A percentile compares a stretch with the other conserved stretches of the same genome.
These are phyloP conservation scores for Catharus ustulatus DNA, from an alignment of 2,797 vertebrate genomes.

Conservation along the genomic window DNA sequence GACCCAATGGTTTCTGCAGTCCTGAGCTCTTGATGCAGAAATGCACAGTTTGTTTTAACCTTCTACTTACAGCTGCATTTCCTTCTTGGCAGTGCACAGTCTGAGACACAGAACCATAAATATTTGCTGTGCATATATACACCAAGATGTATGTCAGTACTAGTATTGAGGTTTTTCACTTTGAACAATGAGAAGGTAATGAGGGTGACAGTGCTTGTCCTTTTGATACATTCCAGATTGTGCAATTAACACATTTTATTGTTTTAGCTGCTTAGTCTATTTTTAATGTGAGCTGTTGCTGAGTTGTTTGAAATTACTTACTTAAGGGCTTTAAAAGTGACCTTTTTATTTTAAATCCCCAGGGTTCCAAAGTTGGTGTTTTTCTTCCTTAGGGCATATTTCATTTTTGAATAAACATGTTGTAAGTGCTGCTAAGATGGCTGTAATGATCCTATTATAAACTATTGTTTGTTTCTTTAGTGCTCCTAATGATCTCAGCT, in stretches of 20 bases:
- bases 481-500: constrained; percentile 15
- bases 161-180: background rate
- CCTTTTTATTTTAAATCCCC: constrained; percentile 41
- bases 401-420: constrained; percentile 52
- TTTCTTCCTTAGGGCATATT: constrained; percentile 37
- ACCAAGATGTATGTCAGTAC: background rate
- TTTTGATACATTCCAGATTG: background rate
- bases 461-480: constrained; percentile 28
- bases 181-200: background rate
- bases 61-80: background rate
- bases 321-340: constrained; percentile 29
- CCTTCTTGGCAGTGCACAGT: background rate
- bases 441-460: constrained; percentile 49
- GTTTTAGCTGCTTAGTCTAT: constrained; percentile 3
- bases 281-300: constrained; percentile 8
- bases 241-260: constrained; percentile 15
- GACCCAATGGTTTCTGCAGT: background rate
- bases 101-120: background rate
- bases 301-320: constrained; percentile 40
- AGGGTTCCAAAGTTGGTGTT: background rate
- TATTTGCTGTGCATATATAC: background rate
- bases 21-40: background rate
- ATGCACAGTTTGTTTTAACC: background rate
- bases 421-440: constrained; percentile 37
- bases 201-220: background rate